Conservation (phyloP, 2,888 invertebrate genomes). For the Phasia obesa region DNA sequence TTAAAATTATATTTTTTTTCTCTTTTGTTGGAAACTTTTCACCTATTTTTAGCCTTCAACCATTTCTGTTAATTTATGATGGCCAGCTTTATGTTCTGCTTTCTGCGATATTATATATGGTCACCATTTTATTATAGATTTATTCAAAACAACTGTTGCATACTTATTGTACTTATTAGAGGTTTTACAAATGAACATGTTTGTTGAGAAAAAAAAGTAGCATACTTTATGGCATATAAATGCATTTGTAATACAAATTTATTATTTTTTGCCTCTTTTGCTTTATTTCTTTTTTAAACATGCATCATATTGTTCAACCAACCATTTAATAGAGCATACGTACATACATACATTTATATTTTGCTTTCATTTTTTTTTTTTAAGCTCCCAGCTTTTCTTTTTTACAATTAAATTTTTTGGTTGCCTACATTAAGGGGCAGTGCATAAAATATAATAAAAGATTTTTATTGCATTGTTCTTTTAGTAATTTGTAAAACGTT, state of each 20-base stretch:
- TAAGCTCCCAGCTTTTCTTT: background rate
- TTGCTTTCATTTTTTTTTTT: background rate
- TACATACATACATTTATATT: conserved; percentile 5
- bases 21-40: conserved; percentile 11
- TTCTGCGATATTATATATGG: conserved; percentile 3
- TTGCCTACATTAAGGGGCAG: conserved; percentile 37
- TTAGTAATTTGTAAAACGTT: background rate
- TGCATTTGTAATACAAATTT: conserved; percentile 13
- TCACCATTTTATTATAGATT: conserved; percentile 28
- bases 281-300: conserved; percentile 32
- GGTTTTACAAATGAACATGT: conserved; percentile 14
- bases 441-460: background rate
- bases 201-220: conserved; percentile 25
- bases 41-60: conserved; percentile 22
- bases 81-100: conserved; percentile 19
- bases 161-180: conserved; percentile 31
- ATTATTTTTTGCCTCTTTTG: no score
- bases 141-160: conserved; percentile 70
- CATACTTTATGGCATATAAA: conserved; percentile 58
- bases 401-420: conserved; percentile 27
- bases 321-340: conserved; percentile 60
- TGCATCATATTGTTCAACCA: conserved; percentile 52
- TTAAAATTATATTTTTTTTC: conserved; percentile 27
- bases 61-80: conserved; percentile 25
- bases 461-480: conserved; percentile 17